A percentile compares a stretch with the other conserved stretches of the same genome.
phyloP scores from a whole-genome alignment of 2,888 invertebrate species.

The Aleiodes leptofemur region DNA sequence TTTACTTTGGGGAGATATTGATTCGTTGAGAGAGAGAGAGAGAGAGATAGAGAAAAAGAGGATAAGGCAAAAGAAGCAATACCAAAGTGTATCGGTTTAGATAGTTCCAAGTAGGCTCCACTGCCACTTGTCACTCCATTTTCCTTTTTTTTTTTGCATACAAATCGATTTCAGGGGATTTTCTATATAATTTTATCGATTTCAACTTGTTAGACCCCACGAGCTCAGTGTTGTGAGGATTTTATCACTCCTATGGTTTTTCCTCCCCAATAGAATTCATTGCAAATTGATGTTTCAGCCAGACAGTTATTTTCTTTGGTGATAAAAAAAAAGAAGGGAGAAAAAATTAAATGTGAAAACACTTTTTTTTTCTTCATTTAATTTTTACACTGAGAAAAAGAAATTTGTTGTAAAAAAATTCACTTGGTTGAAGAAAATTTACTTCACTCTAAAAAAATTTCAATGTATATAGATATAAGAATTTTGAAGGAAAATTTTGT shows the following conservation, averaged over 20 bases:
- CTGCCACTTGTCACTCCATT: slow-evolving; percentile 17
- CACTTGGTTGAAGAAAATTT: too few relatives aligned
- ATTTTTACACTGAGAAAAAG: too few relatives aligned
- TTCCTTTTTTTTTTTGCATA: not conserved
- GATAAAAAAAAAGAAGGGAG: too few relatives aligned
- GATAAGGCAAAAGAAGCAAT: not conserved
- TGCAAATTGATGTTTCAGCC: too few relatives aligned
- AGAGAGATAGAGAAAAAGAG: not conserved
- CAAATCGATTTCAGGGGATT: not conserved
- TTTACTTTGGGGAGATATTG: slow-evolving; percentile 34
- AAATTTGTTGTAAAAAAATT: too few relatives aligned
- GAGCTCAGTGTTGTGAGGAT: not conserved
- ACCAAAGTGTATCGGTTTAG: slow-evolving; percentile 5
- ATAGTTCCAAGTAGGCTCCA: slow-evolving; percentile 22
- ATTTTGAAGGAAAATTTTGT: too few relatives aligned
- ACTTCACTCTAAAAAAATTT: too few relatives aligned
- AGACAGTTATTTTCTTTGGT: too few relatives aligned
- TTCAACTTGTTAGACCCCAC: not conserved
- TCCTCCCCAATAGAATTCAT: too few relatives aligned
- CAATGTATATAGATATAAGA: too few relatives aligned
- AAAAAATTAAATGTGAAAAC: too few relatives aligned
- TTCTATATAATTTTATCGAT: slow-evolving; percentile 4
- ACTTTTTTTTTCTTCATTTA: too few relatives aligned
- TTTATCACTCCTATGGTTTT: not conserved
- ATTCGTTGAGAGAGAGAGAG: not conserved